Percentiles rank a stretch among this genome's conserved stretches.
Conservation (phyloP, 2,888 invertebrate genomes). For the Fragum sueziense region DNA sequence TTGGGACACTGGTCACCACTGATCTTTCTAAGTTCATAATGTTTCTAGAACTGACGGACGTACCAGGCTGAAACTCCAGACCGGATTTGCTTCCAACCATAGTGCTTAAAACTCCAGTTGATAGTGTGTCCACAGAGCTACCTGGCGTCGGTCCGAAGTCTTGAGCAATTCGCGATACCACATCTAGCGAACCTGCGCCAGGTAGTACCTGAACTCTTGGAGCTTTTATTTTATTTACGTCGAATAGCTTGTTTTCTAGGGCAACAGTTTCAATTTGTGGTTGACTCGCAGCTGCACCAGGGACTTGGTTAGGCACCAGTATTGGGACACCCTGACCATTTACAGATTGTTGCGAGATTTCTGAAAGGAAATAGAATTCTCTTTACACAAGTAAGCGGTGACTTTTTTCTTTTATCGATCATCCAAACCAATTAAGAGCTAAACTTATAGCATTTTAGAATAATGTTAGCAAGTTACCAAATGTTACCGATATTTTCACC, state of each 20-base stretch:
- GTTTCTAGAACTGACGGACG: neutral
- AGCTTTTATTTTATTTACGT: slow-evolving; percentile 45
- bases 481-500: no score
- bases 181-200: neutral
- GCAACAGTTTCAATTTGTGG: slow-evolving; percentile 47
- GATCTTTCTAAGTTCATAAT: slow-evolving; percentile 23
- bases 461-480: no score
- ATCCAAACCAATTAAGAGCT: no score
- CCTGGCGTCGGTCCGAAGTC: neutral
- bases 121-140: neutral
- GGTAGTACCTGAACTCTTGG: slow-evolving; percentile 1
- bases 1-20: slow-evolving; percentile 11
- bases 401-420: no score
- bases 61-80: neutral
- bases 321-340: slow-evolving; percentile 37
- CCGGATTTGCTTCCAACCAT: neutral
- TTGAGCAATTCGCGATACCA: neutral
- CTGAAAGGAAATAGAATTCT: slow-evolving; percentile 8
- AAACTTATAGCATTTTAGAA: no score
- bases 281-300: slow-evolving; percentile 20
- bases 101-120: neutral
- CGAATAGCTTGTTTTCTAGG: slow-evolving; percentile 59
- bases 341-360: neutral
- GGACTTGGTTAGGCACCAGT: slow-evolving; percentile 15
- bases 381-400: no score